Evolutionary conservation across 2,113 vertebrate genomes (phyloP), one percentile per base, ranked within the genome.

Genomic region (Nannospalax galili): DNA sequence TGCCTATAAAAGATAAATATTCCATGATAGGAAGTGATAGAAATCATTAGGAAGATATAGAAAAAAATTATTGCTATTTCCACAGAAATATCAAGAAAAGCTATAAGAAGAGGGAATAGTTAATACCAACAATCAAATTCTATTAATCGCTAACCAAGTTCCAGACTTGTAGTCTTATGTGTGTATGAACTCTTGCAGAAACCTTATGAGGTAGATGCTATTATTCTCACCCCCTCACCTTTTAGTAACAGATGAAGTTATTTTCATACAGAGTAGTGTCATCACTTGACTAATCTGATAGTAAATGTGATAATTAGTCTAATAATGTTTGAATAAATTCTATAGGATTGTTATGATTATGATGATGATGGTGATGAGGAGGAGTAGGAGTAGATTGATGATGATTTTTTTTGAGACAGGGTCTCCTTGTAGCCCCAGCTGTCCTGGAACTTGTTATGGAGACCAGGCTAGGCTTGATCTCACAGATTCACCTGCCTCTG

Each of bases 1-100:
- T 67, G 20, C 78, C 58, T 65, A 64, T 87, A 86, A 82, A 97
- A 11, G 74, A 88, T 56, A 95, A 84, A 84, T 88, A 90, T 45
- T 22, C 85, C 56, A 45, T 88, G 45, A 17, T 69, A 81, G 56
- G 45, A 93, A 82, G 74, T 86, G 91, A 86, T 87, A 75, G 40
- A 82, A 94, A n/a, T 85, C 22, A 88, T 81, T 94, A 74, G 88
- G 56, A 85, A 60, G 88, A 19, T 35, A 95, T 7, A 42, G n/a
- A 67, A 48, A n/a, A 75, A 75, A 69, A 11, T 85, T 15, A 62
- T 56, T n/a, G 16, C 28, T 93, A 93, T 84, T 88, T 91, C 45
- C 7, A 45, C 10, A 22, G 80, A 52, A 5, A 22, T 28, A 78
- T 84, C 64, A 72, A 70, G 35, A 40, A 62, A 84, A 30, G 70